A percentile compares a stretch with the other conserved stretches of the same genome.
Evolutionary conservation across 2,888 invertebrate species (phyloP).

Genomic region (Acanthococcus lagerstroemiae): DNA sequence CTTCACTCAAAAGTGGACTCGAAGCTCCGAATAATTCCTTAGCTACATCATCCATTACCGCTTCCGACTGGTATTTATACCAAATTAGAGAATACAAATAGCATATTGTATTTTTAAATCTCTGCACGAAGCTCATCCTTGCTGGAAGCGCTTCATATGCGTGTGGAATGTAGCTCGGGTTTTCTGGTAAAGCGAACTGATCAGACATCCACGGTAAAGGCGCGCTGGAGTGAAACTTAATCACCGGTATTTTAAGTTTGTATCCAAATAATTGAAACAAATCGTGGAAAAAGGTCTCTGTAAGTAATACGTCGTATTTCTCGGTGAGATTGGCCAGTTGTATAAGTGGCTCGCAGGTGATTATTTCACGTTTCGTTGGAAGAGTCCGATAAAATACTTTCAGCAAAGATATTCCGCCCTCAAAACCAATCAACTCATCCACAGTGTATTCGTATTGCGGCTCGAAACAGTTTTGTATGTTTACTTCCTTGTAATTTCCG

Average conservation of each 20-base stretch:
- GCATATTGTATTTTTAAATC: conserved; percentile 32
- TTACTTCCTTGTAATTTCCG: conserved; percentile 26
- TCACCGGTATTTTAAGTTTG: conserved; percentile 40
- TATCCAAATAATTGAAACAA: conserved; percentile 58
- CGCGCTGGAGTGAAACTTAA: conserved; percentile 51
- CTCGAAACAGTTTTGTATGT: too few relatives aligned
- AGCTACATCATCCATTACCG: not conserved
- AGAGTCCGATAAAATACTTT: too few relatives aligned
- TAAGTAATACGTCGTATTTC: conserved; percentile 53
- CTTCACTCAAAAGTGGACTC: too few relatives aligned
- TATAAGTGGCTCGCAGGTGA: too few relatives aligned
- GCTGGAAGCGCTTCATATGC: conserved; percentile 13
- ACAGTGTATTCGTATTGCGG: too few relatives aligned
- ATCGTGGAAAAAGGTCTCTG: conserved; percentile 59
- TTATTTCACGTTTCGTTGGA: too few relatives aligned
- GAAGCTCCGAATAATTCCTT: not conserved
- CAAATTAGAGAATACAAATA: not conserved
- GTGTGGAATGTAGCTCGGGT: conserved; percentile 23
- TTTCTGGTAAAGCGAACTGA: conserved; percentile 9
- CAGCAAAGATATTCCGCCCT: too few relatives aligned
- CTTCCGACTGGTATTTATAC: not conserved
- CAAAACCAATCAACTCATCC: too few relatives aligned
- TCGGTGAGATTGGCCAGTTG: too few relatives aligned
- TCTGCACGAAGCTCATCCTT: conserved; percentile 40
- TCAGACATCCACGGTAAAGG: conserved; percentile 51